Percentiles rank a stretch among this genome's conserved stretches.
phyloP scores from a whole-genome alignment of 2,797 vertebrate genomes.

The Arnoldichthys spilopterus region DNA sequence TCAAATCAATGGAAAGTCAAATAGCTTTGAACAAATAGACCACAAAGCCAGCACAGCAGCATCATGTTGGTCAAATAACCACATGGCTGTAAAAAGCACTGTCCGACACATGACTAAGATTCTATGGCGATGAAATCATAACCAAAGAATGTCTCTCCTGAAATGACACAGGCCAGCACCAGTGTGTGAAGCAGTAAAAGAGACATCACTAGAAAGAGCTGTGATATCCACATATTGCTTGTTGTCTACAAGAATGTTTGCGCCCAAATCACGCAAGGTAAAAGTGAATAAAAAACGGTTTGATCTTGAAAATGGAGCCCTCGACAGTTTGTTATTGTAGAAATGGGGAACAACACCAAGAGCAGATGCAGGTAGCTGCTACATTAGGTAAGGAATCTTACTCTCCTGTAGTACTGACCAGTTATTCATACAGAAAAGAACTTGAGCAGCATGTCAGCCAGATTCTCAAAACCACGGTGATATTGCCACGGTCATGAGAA shows the following conservation, averaged over 20 bases:
- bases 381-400: constrained; percentile 11
- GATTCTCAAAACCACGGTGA: constrained; percentile 6
- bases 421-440: not conserved
- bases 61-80: constrained; percentile 21
- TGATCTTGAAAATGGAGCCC: constrained; percentile 18
- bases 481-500: not conserved
- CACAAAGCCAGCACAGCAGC: constrained; percentile 20
- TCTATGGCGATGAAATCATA: constrained; percentile 29
- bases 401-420: constrained; percentile 8
- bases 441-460: not conserved
- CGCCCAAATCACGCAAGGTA: constrained; percentile 26
- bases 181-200: constrained; percentile 23
- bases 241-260: constrained; percentile 10
- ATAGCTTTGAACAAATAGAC: constrained; percentile 9
- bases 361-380: constrained; percentile 18
- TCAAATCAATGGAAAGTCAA: constrained; percentile 30
- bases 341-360: not conserved
- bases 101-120: constrained; percentile 9
- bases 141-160: constrained; percentile 25
- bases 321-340: constrained; percentile 30
- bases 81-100: constrained; percentile 12
- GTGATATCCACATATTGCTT: constrained; percentile 32
- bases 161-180: constrained; percentile 36
- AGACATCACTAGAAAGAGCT: constrained; percentile 17
- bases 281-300: constrained; percentile 9